Percentiles rank a stretch among this genome's conserved stretches.
Conservation (phyloP, 2,113 vertebrate genomes). For the Xiphias gladius region DNA sequence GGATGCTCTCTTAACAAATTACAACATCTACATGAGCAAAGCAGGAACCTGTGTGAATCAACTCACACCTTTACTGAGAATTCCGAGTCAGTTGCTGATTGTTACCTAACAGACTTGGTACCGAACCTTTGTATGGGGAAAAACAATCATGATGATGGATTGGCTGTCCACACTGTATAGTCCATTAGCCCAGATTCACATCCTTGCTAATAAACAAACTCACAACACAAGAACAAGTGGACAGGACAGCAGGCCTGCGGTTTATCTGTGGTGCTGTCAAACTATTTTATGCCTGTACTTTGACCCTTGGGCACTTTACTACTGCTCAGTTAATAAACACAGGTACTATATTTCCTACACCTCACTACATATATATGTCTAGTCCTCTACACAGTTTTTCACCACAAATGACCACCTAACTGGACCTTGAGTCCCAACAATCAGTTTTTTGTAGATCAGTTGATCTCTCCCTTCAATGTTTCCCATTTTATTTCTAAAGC, state of each 20-base stretch:
- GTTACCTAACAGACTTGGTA: slow-evolving; percentile 5
- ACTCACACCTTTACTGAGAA: slow-evolving; percentile 3
- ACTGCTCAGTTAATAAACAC: slow-evolving; percentile 40
- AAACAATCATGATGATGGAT: slow-evolving; percentile 22
- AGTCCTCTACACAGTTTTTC: not conserved
- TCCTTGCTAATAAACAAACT: slow-evolving; percentile 47
- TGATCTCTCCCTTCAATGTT: not conserved
- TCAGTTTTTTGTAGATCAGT: not conserved
- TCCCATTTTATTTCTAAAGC: not conserved
- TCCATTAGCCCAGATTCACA: slow-evolving; percentile 39
- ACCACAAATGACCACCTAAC: not conserved
- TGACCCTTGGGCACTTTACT: slow-evolving; percentile 63
- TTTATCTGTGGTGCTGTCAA: slow-evolving; percentile 40
- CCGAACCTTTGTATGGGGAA: slow-evolving; percentile 16
- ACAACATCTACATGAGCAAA: not conserved
- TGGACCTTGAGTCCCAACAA: not conserved
- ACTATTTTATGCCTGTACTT: slow-evolving; percentile 45
- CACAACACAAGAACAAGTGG: slow-evolving; percentile 2
- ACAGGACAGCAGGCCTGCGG: slow-evolving; percentile 15
- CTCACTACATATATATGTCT: not conserved
- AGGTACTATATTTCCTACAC: not conserved
- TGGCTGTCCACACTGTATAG: slow-evolving; percentile 27
- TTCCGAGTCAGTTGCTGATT: not conserved
- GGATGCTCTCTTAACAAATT: slow-evolving; percentile 8
- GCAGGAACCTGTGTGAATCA: not conserved